Conservation (phyloP, 2,797 vertebrate species). For the Anguilla marmorata region DNA sequence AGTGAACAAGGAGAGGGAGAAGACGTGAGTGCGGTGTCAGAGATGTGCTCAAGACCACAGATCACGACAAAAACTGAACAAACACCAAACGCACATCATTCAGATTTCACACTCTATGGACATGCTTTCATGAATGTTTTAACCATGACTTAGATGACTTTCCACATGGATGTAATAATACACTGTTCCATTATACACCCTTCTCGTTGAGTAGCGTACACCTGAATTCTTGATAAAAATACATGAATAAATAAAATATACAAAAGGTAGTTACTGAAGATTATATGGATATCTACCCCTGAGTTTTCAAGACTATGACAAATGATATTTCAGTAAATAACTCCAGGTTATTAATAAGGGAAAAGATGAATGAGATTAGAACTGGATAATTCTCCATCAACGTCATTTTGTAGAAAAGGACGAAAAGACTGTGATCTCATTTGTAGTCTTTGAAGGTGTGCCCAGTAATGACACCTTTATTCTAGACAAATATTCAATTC, state of each 20-base stretch:
- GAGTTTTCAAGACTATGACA: conserved; percentile 29
- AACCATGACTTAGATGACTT: not conserved
- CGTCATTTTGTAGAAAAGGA: conserved; percentile 24
- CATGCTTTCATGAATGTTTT: not conserved
- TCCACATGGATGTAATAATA: not conserved
- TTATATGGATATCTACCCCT: not conserved
- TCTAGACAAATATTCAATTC: conserved; percentile 33
- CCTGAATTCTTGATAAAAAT: not conserved
- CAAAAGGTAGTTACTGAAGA: not conserved
- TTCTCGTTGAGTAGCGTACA: not conserved
- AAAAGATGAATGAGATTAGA: conserved; percentile 33
- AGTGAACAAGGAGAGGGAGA: no score
- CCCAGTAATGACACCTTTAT: conserved; percentile 37
- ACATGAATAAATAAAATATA: not conserved
- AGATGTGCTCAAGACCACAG: no score
- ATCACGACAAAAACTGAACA: no score
- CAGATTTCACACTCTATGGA: not conserved
- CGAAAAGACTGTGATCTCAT: conserved; percentile 33
- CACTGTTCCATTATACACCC: not conserved
- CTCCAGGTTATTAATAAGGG: conserved; percentile 24
- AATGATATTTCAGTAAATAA: conserved; percentile 29
- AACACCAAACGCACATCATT: not conserved
- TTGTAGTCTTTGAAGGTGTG: conserved; percentile 40
- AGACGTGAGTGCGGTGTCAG: no score
- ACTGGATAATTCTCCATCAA: conserved; percentile 38